Evolutionary conservation across 2,113 vertebrate species (phyloP), one percentile per base, ranked within the genome.

Genomic region (Hippocampus zosterae): DNA sequence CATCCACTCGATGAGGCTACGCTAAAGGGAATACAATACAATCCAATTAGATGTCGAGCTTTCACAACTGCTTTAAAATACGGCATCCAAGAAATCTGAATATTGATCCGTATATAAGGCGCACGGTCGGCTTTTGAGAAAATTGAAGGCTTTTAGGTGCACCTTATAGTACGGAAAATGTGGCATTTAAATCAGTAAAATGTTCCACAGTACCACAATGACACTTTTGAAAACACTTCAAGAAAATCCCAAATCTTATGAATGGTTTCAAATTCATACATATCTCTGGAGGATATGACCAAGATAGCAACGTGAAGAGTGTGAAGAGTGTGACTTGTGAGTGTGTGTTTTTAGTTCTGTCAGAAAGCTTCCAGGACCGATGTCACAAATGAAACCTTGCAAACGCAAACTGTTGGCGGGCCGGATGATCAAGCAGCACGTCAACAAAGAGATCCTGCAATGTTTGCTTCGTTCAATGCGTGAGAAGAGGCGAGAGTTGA

Each of bases 231-330:
- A 81, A 77, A 74, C 55, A 72, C 67, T 79, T 77, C 75, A 69
- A 76, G 67, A 74, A 81, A 77, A 79, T 85, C 78, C 70, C 68
- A 70, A 82, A 78, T 82, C 71, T 50, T 56, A 74, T 62, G 73
- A 64, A 70, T n/a, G 64, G 77, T 72, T 78, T 80, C 76, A 78
- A 61, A 67, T 52, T 75, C 29, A 68, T 71, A 42, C 67, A 73
- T 50, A 65, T 29, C 29, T 83, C 76, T 41, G 63, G 68, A 70
- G 77, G 75, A 79, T 57, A 73, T 63, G 80, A 72, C 72, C 79
- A 71, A 71, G 76, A 61, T 71, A 78, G 85, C 33, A 10, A 42
- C 60, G 60, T 65, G 40, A 6, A 29, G 29, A 8, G 64, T 73
- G 13, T 77, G 75, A 83, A 71, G 27, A 29, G 29, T 29, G 29